Evolutionary conservation across 1,140 invertebrate genomes (phyloP).

Genomic region (Scylla paramamosain): DNA sequence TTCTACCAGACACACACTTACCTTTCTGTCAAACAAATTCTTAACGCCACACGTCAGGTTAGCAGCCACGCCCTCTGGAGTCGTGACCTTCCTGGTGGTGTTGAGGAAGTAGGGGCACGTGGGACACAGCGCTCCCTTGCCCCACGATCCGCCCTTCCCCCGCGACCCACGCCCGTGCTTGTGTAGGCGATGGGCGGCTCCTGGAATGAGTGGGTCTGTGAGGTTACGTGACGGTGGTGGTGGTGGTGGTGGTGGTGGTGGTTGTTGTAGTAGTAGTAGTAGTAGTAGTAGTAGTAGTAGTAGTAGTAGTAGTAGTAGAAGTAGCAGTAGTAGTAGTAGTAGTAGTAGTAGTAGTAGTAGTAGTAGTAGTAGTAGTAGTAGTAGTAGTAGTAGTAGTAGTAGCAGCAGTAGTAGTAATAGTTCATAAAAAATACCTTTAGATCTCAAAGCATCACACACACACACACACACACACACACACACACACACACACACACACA

Average conservation of each 20-base stretch:
- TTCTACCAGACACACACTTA: background rate
- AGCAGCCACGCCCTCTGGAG: constrained; percentile 35
- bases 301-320: background rate
- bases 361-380: background rate
- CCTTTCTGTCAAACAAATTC: constrained; percentile 59
- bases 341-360: constrained; percentile 15
- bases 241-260: background rate
- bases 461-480: too few species aligned
- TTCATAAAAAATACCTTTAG: too few species aligned
- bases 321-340: background rate
- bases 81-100: constrained; percentile 42
- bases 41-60: constrained; percentile 68
- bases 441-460: too few species aligned
- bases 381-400: background rate
- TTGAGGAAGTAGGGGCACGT: constrained; percentile 67
- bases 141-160: background rate
- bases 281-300: background rate
- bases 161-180: background rate
- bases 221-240: background rate
- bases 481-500: background rate
- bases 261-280: background rate
- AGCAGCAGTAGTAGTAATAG: background rate
- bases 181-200: background rate
- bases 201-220: background rate
- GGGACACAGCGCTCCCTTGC: background rate